Percentiles rank a stretch among this genome's conserved stretches.
Evolutionary conservation across 2,113 vertebrate species (phyloP).

Genomic region (Anthoscopus minutus): DNA sequence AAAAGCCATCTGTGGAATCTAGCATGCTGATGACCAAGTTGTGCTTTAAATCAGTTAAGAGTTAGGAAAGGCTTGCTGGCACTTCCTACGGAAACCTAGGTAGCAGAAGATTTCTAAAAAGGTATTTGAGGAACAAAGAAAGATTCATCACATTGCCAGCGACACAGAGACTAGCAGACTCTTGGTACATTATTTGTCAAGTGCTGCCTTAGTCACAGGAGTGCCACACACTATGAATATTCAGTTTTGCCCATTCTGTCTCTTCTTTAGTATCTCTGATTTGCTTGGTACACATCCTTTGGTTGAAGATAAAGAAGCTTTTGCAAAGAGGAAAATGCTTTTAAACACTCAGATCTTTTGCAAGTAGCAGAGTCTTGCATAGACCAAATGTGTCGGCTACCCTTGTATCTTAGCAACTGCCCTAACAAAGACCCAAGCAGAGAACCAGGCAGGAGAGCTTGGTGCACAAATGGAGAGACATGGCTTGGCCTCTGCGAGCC

Average conservation of each 20-base stretch:
- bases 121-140: slow-evolving; percentile 37
- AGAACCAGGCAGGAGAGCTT: neutral
- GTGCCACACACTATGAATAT: neutral
- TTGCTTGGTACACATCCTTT: slow-evolving; percentile 53
- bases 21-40: neutral
- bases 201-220: slow-evolving; percentile 8
- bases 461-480: neutral
- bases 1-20: neutral
- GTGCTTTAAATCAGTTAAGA: neutral
- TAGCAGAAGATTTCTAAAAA: slow-evolving; percentile 11
- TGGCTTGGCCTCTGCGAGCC: neutral
- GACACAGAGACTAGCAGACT: slow-evolving; percentile 23
- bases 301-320: slow-evolving; percentile 56
- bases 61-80: neutral
- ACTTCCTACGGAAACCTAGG: neutral
- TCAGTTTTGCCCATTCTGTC: slow-evolving; percentile 23
- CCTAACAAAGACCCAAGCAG: slow-evolving; percentile 15
- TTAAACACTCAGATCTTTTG: slow-evolving; percentile 42
- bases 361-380: neutral
- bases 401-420: slow-evolving; percentile 65
- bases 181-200: slow-evolving; percentile 31
- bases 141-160: slow-evolving; percentile 26
- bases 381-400: slow-evolving; percentile 38
- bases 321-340: slow-evolving; percentile 48
- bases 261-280: slow-evolving; percentile 8